Percentiles rank a stretch among this genome's conserved stretches.
phyloP scores from a whole-genome alignment of 1,140 invertebrate genomes.

The Solenopsis fugax region DNA sequence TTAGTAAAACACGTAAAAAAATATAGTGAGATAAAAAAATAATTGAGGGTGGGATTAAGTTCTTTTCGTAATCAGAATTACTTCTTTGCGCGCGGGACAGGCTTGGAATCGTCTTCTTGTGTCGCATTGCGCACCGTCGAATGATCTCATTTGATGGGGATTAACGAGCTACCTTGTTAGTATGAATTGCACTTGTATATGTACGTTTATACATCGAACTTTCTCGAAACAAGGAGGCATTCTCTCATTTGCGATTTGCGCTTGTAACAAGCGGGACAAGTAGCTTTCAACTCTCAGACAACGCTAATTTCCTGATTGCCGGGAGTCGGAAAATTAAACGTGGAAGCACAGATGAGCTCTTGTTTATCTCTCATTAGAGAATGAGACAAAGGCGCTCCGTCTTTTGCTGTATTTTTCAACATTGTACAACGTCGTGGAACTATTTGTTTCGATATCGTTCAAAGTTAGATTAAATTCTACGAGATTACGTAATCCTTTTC shows the following conservation, averaged over 20 bases:
- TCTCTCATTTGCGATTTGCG: conserved; percentile 47
- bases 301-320: conserved; percentile 58
- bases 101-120: background rate
- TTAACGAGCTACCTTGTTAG: conserved; percentile 62
- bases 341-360: conserved; percentile 51
- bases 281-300: conserved; percentile 45
- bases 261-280: conserved; percentile 44
- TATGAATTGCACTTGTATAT: conserved; percentile 30
- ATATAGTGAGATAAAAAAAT: conserved; percentile 1
- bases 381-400: conserved; percentile 31
- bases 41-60: conserved; percentile 26
- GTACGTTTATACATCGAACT: conserved; percentile 43
- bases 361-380: conserved; percentile 62
- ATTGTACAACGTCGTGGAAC: background rate
- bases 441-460: background rate
- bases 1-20: background rate
- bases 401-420: conserved; percentile 27
- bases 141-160: conserved; percentile 56
- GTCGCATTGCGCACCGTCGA: conserved; percentile 1
- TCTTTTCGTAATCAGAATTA: conserved; percentile 38
- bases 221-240: conserved; percentile 18
- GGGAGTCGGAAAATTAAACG: conserved; percentile 50
- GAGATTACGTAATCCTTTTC: background rate
- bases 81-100: background rate
- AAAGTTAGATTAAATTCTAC: conserved; percentile 32